Conservation (phyloP, 2,888 invertebrate genomes). For the Melinopterus prodromus region DNA sequence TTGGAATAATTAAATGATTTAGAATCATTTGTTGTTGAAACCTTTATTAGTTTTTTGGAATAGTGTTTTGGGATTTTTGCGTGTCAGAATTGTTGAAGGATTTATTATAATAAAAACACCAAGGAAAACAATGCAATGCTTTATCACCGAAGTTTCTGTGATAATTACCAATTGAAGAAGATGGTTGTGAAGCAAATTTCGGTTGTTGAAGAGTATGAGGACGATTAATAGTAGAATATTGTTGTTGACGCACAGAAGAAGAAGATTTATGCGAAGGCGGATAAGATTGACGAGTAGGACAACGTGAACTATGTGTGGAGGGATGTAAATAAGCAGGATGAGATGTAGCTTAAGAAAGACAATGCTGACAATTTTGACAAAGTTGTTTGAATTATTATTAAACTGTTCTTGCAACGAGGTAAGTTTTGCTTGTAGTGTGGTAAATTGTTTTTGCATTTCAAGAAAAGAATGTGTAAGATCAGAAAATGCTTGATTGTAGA, state of each 20-base stretch:
- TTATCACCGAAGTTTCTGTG: neutral
- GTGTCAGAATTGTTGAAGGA: neutral
- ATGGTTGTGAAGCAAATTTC: neutral
- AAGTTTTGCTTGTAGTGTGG: too few species aligned
- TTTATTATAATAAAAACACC: neutral
- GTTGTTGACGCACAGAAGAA: neutral
- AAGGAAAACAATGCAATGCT: neutral
- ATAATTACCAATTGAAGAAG: neutral
- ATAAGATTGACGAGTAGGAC: neutral
- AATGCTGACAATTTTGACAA: too few species aligned
- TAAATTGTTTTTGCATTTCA: too few species aligned
- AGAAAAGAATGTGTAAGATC: too few species aligned
- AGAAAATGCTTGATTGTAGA: too few species aligned
- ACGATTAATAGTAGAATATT: neutral
- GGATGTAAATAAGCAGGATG: too few species aligned
- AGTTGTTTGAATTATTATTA: too few species aligned
- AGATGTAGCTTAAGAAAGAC: too few species aligned
- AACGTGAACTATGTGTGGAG: neutral
- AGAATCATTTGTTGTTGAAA: neutral
- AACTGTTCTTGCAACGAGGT: too few species aligned
- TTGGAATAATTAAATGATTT: neutral
- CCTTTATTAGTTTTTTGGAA: neutral
- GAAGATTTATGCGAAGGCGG: neutral
- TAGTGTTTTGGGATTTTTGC: neutral
- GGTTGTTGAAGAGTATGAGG: neutral